phyloP scores from a whole-genome alignment of 2,797 vertebrate species.

The Sebastes diaconus region DNA sequence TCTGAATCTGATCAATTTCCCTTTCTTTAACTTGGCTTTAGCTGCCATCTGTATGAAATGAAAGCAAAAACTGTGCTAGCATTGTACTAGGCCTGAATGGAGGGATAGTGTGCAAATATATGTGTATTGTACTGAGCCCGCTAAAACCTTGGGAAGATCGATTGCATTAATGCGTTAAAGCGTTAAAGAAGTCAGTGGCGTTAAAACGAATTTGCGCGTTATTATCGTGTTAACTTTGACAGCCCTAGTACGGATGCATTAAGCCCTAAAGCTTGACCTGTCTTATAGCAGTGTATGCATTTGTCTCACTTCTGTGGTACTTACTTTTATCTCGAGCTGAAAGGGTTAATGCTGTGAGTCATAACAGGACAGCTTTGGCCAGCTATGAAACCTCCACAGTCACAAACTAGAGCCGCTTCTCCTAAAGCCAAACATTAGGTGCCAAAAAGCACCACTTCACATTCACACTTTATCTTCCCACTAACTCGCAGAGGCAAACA shows the following conservation, averaged over 20 bases:
- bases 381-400: conserved; percentile 57
- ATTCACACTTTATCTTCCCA: conserved; percentile 69
- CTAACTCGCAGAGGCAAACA: conserved; percentile 57
- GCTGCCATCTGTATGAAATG: neutral
- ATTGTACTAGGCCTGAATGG: neutral
- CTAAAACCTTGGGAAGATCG: too few relatives aligned
- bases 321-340: conserved; percentile 3
- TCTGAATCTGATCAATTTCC: conserved; percentile 57
- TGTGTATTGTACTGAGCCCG: too few relatives aligned
- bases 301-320: neutral
- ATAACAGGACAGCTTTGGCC: conserved; percentile 52
- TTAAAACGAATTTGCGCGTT: too few relatives aligned
- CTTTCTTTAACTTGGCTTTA: conserved; percentile 42
- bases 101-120: neutral
- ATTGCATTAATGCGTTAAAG: too few relatives aligned
- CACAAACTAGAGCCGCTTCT: conserved; percentile 45
- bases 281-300: neutral
- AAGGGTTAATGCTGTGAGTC: conserved; percentile 64
- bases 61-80: neutral
- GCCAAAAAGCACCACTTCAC: conserved; percentile 61
- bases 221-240: too few relatives aligned
- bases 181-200: too few relatives aligned
- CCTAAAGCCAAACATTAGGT: conserved; percentile 34
- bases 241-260: neutral
- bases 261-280: neutral